Evolutionary conservation across 1,140 invertebrate genomes (phyloP), one percentile per base, ranked within the genome.

Genomic region (Thalassaphorura encarpata): DNA sequence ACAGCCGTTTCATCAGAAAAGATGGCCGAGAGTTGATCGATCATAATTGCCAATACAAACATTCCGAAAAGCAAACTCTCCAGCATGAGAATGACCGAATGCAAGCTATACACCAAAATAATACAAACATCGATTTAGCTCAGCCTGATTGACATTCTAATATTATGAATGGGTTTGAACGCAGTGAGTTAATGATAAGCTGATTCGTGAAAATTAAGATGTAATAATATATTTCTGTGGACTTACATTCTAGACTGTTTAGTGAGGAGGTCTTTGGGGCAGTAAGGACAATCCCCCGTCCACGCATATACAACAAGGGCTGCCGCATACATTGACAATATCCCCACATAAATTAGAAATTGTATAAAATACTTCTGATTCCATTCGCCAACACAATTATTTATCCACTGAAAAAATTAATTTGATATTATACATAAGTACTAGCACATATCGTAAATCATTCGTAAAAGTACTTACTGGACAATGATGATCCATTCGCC

Each of bases 341-440:
- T 69, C 63, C 80, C 81, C 52, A 85, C 82, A 68, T 83, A 85
- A n/a, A 92, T 78, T 47, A 94, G 75, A 75, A 94, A 94, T 70
- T 93, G 89, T 62, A 94, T 81, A 69, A 94, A 94, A 74, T 85
- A 94, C 69, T 91, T 93, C 74, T 94, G 89, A 76, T 94, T 94
- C 66, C 83, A 80, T 72, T 94, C 89, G 43, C 90, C 90, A 29
- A 94, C 89, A 73, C 90, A 94, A 71, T 94, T 94, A 69, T 94
- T 93, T 33, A 92, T 89, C 87, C 86, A 21, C n/a, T n/a, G n/a
- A n/a, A n/a, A n/a, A n/a, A n/a, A n/a, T n/a, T n/a, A n/a, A n/a
- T n/a, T n/a, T n/a, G n/a, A n/a, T n/a, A n/a, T n/a, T n/a, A n/a
- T n/a, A n/a, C n/a, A n/a, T n/a, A n/a, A n/a, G n/a, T n/a, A n/a